Base-by-base conservation (phyloP, 2,797 vertebrate genomes). In the Salmo trutta region DNA sequence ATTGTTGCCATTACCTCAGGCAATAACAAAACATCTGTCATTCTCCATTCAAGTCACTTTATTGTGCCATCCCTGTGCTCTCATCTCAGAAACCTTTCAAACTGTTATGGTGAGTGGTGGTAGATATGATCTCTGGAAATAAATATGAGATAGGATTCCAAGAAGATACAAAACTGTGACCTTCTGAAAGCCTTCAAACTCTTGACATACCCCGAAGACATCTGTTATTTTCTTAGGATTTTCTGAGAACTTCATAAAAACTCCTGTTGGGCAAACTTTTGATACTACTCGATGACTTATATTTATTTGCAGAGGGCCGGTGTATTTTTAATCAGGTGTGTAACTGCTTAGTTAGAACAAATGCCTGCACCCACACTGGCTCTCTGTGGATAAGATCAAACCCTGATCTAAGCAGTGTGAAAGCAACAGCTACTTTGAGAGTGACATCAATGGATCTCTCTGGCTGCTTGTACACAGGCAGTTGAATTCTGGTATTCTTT, bases 101-200 rank as follows among this genome's bases (percentile, higher is more conserved):
- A 47, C 10, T 47, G 12, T 47, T 47, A 47, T 47, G 41, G 10
- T 47, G 41, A 47, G 41, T 47, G 41, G 10, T 47, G 41, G 41
- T 47, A 47, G 41, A 47, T 47, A 47, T 47, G 41, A 47, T 47
- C 41, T 47, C 41, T 47, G 41, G 31, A 16, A 29, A 66, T 27
- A 66, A 5, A 31, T 29, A 66, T 5, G 16, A 66, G 17, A 31
- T 69, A 33, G 14, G 75, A 71, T 70, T 70, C 67, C 29, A 67
- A 24, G 75, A 70, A 52, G 24, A 59, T 47, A 56, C 67, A 74
- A 19, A 4, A 5, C 64, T 51, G 52, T 53, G 64, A 5, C 64
- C 52, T 82, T 41, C 75, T 76, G 54, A 73, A 59, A 15, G 33
- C 27, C 56, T 69, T 70, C 16, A 36, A 56, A 27, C 52, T 33